Evolutionary conservation across 2,888 invertebrate genomes (phyloP), one percentile per base, ranked within the genome.

Genomic region (Acrobasis repandana): DNA sequence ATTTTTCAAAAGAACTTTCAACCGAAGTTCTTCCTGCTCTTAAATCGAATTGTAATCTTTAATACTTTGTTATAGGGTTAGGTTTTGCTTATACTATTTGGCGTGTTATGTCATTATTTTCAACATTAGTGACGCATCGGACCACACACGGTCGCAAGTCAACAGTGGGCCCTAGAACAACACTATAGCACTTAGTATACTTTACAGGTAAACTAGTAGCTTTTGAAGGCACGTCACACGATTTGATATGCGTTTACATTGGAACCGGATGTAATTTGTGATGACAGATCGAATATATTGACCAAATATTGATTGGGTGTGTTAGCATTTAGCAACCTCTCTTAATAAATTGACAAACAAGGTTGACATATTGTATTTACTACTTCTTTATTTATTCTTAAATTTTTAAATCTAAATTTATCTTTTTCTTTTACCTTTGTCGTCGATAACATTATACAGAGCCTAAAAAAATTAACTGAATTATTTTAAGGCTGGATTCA

Each of bases 141-240:
- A 92, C 91, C 91, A 92, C 91, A 92, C 91, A 91, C 91, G 86
- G 80, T 76, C 79, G 79, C 78, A 76, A 86, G 87, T 88, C 88
- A 88, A 85, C 84, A 86, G 81, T 72, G 85, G 82, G 77, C 85
- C 85, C 79, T 86, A 86, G 86, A 89, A 92, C 86, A 90, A 91
- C 90, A 90, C 80, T 81, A 84, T 83, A 83, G 80, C 89, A 88
- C 86, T 90, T 88, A 89, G 87, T 89, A 85, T 85, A 89, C 82
- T 90, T 89, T 80, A 80, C 90, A 88, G 88, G 88, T 90, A 88
- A 84, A 89, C 86, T 85, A 85, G 89, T 85, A 88, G 84, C 85
- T 79, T 60, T 80, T 75, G 75, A 74, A 76, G 77, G 76, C 79
- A 83, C 80, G 80, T 82, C 79, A 77, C 67, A 68, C 61, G 71